phyloP scores from a whole-genome alignment of 1,140 invertebrate species.

The Heliconius melpomene region DNA sequence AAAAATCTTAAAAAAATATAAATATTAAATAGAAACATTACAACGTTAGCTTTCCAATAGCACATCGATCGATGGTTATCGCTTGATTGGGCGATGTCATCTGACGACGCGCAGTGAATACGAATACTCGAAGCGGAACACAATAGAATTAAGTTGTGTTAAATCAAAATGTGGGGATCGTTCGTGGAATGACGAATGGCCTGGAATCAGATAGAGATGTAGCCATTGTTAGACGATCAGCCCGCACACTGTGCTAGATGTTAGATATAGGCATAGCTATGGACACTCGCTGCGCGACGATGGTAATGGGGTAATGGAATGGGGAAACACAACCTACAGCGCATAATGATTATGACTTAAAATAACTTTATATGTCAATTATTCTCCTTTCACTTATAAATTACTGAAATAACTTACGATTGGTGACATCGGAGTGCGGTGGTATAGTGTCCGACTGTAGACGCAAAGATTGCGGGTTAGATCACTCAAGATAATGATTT shows the following conservation, averaged over 20 bases:
- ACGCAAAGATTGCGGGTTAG: no score
- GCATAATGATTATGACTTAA: no score
- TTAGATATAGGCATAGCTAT: no score
- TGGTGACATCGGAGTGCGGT: no score
- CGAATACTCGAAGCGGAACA: conserved; percentile 50
- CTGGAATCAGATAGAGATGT: conserved; percentile 35
- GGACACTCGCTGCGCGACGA: no score
- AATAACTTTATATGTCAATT: no score
- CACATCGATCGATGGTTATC: conserved; percentile 53
- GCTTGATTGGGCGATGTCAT: conserved; percentile 57
- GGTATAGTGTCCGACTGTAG: no score
- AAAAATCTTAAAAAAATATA: background rate
- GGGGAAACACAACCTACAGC: no score
- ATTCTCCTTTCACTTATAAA: no score
- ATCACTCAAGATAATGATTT: no score
- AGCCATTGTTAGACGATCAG: conserved; percentile 27
- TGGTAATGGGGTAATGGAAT: no score
- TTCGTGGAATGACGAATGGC: conserved; percentile 41
- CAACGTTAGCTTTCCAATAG: background rate
- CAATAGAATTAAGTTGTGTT: conserved; percentile 65
- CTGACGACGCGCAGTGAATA: conserved; percentile 53
- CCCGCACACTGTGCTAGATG: background rate
- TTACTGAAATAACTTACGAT: no score
- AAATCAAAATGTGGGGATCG: conserved; percentile 47
- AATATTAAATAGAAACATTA: background rate